Base-by-base conservation (phyloP, 2,113 vertebrate species). In the Urocitellus parryii region DNA sequence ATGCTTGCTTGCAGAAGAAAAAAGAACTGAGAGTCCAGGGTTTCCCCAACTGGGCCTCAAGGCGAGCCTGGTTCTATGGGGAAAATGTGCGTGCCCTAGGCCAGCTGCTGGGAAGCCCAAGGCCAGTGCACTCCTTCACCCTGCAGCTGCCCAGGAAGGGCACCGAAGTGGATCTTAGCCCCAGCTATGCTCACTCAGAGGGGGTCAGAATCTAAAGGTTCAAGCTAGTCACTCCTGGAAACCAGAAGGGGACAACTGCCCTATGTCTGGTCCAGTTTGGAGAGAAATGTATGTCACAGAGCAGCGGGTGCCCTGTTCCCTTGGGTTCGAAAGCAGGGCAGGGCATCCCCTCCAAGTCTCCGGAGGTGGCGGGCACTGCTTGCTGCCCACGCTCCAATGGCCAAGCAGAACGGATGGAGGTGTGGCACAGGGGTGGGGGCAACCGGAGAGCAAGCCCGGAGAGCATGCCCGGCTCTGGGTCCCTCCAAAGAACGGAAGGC, bases 361-460 rank as follows among this genome's bases (percentile, higher is more conserved):
- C 1, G 29, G 96, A 73, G 91, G 72, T 88, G 88, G 95, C 76
- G 24, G 77, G 93, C 42, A 22, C 84, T 51, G 82, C 63, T 79
- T 51, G 82, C 63, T 79, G 78, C 89, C 81, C 88, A 24, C 34
- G 86, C 96, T 88, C 97, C 96, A 96, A 91, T 90, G 96, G 86
- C 37, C 70, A 74, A 92, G 88, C 92, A 87, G 97, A 87, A 90
- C 72, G 39, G 73, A 9, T 1, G 97, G 96, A 96, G 96, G 96
- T 97, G 97, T 97, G 97, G 95, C 96, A 84, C 96, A 45, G 7
- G 96, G 93, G 89, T 92, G 61, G 96, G 93, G 96, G 95, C 37
- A 73, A 45, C 68, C 67, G 18, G 12, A 16, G 61, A 81, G 88
- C 94, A 37, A 67, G 56, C 84, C 11, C 13, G 39, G 80, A n/a